Base-by-base conservation (phyloP, 2,797 vertebrate species). In the Liparis tanakae region DNA sequence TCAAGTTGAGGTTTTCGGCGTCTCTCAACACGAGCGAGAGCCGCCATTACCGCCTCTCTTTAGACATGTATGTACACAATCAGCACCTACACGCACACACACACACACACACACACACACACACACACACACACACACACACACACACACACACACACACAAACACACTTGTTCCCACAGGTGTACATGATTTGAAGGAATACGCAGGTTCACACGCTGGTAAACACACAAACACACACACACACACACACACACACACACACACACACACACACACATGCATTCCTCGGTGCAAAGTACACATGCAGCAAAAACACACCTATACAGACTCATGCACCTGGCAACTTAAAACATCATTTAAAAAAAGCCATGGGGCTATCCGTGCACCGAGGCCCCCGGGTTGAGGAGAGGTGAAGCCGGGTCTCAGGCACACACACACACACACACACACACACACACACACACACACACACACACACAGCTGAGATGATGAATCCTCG, bases 241-340 rank as follows among this genome's bases (percentile, higher is more conserved):
- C 41, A 30, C 20, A 51, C 50, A 51, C 50, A 51, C 50, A 13
- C 5, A 67, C 41, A 30, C 20, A 51, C 50, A 51, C 50, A 51
- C 50, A 13, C 5, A 67, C 41, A 30, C 5, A 67, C 41, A 30
- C 20, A 51, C 50, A 51, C 50, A 51, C 50, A 13, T 25, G 15
- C 80, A 84, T 76, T 85, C 79, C 61, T 79, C 30, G 5, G 39
- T 48, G 36, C 65, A 79, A 67, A 81, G 70, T 58, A 72, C 79
- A 85, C 79, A 81, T 34, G 72, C 71, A 63, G 37, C 56, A 85
- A 74, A 81, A 83, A 53, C 59, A 71, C 44, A 76, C 62, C 37
- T 74, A 80, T 70, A 69, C 70, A 84, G 53, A 18, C 83, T 71
- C 37, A 57, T 67, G 79, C 92, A 93, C 90, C 90, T 92, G 90